Base-by-base conservation (phyloP, 2,113 vertebrate species). In the Chaenocephalus aceratus region DNA sequence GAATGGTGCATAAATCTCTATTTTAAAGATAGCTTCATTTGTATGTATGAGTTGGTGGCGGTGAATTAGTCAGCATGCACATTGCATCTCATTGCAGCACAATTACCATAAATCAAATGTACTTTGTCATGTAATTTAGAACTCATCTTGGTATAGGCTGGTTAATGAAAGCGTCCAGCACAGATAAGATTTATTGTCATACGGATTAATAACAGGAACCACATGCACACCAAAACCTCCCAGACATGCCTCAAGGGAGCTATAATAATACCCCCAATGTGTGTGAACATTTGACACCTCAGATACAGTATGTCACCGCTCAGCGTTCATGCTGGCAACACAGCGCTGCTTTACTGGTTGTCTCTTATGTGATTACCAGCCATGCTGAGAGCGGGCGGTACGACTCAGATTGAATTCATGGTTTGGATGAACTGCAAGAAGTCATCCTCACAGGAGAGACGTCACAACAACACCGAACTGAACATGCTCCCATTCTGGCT, bases 61-160 rank as follows among this genome's bases (percentile, higher is more conserved):
- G 80, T 91, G 83, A 87, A 89, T 86, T 86, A 81, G 77, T 79
- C 64, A 80, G 68, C 46, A 70, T 81, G 83, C 87, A 81, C 59
- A 49, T 80, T 73, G 58, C 71, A 30, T 30, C 83, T 87, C 83
- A 82, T 88, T 89, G 90, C 80, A 45, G 76, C 51, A 52, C 85
- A 90, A 92, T 93, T 83, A 89, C 67, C 86, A 93, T 94, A 93
- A 91, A 94, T 94, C 93, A 85, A 75, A 93, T 92, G 88, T 91
- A 89, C 87, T 92, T 90, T 90, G 86, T 90, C 87, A 90, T 86
- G 70, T 86, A 83, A 91, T 93, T 93, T 86, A 87, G 83, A 68
- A 79, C 73, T 90, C 89, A 86, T 90, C 85, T 83, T 78, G 69
- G 76, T 74, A 44, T 85, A 80, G 86, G 83, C 70, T 91, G 86